phyloP scores from a whole-genome alignment of 2,797 vertebrate genomes.

The Microchirus variegatus region DNA sequence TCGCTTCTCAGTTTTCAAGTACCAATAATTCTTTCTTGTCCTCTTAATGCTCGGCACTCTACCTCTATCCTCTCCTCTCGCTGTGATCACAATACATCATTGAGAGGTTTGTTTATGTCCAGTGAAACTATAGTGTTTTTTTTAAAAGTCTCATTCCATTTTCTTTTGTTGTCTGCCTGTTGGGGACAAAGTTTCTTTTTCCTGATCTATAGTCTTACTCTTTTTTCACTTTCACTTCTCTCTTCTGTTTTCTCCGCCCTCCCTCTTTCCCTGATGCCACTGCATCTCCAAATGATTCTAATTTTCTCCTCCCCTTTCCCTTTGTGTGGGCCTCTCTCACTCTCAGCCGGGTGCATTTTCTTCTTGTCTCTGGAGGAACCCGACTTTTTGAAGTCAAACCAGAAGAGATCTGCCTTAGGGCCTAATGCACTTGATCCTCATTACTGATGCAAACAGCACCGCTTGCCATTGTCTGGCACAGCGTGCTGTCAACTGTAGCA shows the following conservation, averaged over 20 bases:
- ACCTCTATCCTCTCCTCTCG: slow-evolving; percentile 1
- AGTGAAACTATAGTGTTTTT: slow-evolving; percentile 18
- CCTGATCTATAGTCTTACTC: background rate
- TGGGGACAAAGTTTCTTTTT: slow-evolving; percentile 23
- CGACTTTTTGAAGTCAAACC: slow-evolving; percentile 63
- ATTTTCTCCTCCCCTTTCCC: slow-evolving; percentile 39
- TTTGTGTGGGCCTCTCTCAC: slow-evolving; percentile 39
- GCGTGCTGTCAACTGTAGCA: slow-evolving; percentile 36
- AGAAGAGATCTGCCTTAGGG: slow-evolving; percentile 62
- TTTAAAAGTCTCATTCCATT: slow-evolving; percentile 9
- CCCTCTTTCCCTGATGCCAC: slow-evolving; percentile 26
- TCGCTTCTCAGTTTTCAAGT: slow-evolving; percentile 10
- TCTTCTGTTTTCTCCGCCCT: slow-evolving; percentile 14
- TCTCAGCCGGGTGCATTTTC: slow-evolving; percentile 42
- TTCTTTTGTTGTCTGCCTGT: slow-evolving; percentile 15
- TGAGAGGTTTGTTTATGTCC: slow-evolving; percentile 23
- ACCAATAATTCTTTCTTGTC: slow-evolving; percentile 6
- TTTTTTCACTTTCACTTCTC: slow-evolving; percentile 12
- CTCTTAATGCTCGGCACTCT: background rate
- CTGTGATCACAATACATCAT: slow-evolving; percentile 29
- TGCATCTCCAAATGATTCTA: slow-evolving; percentile 38
- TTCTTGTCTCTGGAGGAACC: slow-evolving; percentile 59
- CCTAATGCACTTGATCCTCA: slow-evolving; percentile 52
- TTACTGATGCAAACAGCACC: slow-evolving; percentile 58
- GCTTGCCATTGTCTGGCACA: slow-evolving; percentile 42